Percentiles rank a stretch among this genome's conserved stretches.
These are phyloP conservation scores for Phoebastria nigripes DNA, from an alignment of 2,797 vertebrate species.

Conservation along the genomic window DNA sequence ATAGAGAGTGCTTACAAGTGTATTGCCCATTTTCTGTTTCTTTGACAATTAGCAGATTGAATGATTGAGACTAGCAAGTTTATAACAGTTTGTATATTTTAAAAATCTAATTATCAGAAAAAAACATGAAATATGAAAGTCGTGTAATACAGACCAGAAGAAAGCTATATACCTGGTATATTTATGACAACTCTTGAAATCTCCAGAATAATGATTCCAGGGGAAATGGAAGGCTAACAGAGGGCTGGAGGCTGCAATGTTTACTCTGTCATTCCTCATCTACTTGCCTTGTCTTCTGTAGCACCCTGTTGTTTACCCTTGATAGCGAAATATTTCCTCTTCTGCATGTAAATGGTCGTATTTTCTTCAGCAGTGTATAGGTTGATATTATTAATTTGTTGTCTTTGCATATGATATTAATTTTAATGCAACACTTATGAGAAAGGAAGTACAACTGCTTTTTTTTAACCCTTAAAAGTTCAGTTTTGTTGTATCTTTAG, in stretches of 20 bases:
- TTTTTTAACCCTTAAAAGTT: not conserved
- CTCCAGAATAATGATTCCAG: not conserved
- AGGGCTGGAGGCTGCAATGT: not conserved
- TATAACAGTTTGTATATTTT: not conserved
- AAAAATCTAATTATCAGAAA: not conserved
- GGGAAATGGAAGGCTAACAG: not conserved
- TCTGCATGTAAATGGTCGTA: not conserved
- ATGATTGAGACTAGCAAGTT: not conserved
- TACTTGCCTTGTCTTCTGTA: not conserved
- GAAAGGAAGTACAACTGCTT: accelerated
- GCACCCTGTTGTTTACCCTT: not conserved
- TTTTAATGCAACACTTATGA: not conserved
- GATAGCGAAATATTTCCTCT: not conserved
- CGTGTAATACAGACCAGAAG: not conserved
- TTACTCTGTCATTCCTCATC: not conserved
- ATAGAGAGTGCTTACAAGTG: not conserved
- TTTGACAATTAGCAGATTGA: not conserved
- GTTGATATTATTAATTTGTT: not conserved
- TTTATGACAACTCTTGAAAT: not conserved
- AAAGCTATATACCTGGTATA: not conserved
- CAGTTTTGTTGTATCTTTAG: not conserved
- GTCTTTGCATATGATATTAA: not conserved
- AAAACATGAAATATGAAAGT: not conserved
- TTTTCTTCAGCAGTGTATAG: not conserved
- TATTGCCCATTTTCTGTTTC: not conserved